These are phyloP conservation scores for Teinopalpus imperialis DNA, from an alignment of 2,888 invertebrate genomes.

Conservation along the genomic window DNA sequence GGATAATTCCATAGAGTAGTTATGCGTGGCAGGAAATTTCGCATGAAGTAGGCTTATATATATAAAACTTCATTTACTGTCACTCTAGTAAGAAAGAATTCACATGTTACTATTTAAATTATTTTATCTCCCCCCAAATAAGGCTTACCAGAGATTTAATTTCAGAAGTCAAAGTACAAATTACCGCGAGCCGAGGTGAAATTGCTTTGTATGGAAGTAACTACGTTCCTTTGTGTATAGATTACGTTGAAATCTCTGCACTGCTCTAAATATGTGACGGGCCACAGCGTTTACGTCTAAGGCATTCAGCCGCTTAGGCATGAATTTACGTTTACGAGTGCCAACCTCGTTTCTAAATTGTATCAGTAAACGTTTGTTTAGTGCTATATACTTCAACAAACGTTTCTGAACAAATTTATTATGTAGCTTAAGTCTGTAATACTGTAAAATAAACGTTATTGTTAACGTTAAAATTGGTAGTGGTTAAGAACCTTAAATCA, in stretches of 20 bases:
- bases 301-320: constrained; percentile 49
- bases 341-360: constrained; percentile 46
- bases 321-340: constrained; percentile 57
- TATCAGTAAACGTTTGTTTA: constrained; percentile 44
- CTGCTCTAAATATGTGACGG: constrained; percentile 48
- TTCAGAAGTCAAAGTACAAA: constrained; percentile 51
- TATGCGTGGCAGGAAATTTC: background rate
- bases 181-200: constrained; percentile 46
- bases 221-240: constrained; percentile 44
- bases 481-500: too few relatives aligned
- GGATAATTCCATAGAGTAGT: too few relatives aligned
- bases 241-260: constrained; percentile 43
- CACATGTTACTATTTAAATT: constrained; percentile 9
- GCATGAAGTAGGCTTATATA: too few relatives aligned
- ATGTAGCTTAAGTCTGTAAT: constrained; percentile 1
- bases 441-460: constrained; percentile 12
- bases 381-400: constrained; percentile 47
- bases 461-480: too few relatives aligned
- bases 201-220: constrained; percentile 36
- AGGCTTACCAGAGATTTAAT: constrained; percentile 45
- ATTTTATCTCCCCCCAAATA: constrained; percentile 8
- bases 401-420: constrained; percentile 38
- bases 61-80: too few relatives aligned
- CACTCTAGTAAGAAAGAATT: too few relatives aligned
- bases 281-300: constrained; percentile 47